Base-by-base conservation (phyloP, 2,113 vertebrate genomes). In the Fulmarus glacialis region DNA sequence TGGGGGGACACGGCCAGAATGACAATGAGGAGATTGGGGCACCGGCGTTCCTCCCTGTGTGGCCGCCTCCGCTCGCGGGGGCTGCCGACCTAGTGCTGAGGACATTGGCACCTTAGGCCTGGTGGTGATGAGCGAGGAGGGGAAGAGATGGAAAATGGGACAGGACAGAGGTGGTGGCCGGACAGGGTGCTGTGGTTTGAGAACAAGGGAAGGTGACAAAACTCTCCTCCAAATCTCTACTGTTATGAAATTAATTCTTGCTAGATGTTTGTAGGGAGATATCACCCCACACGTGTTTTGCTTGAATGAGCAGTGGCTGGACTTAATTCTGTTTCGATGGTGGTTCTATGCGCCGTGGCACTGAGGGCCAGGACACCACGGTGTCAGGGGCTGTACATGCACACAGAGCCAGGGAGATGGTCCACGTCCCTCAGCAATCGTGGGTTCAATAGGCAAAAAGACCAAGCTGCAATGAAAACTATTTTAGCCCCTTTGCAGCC, bases 1-100 rank as follows among this genome's bases (percentile, higher is more conserved):
- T 10, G 11, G 58, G 73, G 92, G 94, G 53, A 96, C 96, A 94
- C 2, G 18, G 84, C 42, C 91, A 66, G 98, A 98, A 99, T 98
- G 95, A 93, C 95, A 98, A 98, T 98, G 96, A 99, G 96, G 20
- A 81, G n/a, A 8, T 0, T 32, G 66, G 80, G 73, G 79, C 74
- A 19, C 38, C 34, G 2, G 20, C 6, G 19, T 47, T 63, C 58
- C 73, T 92, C 60, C 88, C 87, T 82, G 82, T 21, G 68, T 27
- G 23, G 22, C 56, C 70, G 17, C 47, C 53, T 97, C 48, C 4
- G 15, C 85, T 29, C 16, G 5, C 90, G 52, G 29, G 12, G 12
- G 62, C 63, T 58, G 27, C 34, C 8, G 5, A 10, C 30, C 36
- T 3, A 50, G 72, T n/a, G 30, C 32, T 34, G 48, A 30, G 87